A percentile compares a stretch with the other conserved stretches of the same genome.
phyloP scores from a whole-genome alignment of 2,113 vertebrate genomes.

The Dunckerocampus dactyliophorus region DNA sequence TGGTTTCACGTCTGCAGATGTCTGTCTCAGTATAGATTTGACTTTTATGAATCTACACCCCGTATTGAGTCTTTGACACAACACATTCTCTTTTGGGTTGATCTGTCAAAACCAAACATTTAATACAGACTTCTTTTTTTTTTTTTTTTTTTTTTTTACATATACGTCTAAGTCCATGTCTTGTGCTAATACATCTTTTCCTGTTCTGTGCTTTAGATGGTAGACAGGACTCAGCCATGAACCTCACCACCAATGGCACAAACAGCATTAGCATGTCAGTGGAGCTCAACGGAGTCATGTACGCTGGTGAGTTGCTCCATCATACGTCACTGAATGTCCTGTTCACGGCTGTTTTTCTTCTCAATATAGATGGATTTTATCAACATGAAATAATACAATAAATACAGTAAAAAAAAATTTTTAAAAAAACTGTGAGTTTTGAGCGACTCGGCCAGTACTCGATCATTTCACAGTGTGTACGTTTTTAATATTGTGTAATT shows the following conservation, averaged over 20 bases:
- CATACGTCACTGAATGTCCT: conserved; percentile 6
- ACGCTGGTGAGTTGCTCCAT: conserved; percentile 77
- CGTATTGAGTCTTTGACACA: neutral
- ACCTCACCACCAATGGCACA: conserved; percentile 76
- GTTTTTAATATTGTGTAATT: no score
- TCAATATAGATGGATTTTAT: neutral
- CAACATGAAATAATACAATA: neutral
- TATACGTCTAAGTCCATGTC: neutral
- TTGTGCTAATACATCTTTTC: neutral
- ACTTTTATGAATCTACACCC: conserved; percentile 4
- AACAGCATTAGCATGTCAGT: conserved; percentile 96
- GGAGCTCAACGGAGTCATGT: conserved; percentile 91
- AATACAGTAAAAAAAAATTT: no score
- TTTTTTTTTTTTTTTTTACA: neutral
- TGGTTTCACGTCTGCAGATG: conserved; percentile 21
- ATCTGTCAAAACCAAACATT: neutral
- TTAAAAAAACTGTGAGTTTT: no score
- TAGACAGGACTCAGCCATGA: conserved; percentile 78
- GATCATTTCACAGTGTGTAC: no score
- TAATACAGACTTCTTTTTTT: neutral
- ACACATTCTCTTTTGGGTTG: neutral
- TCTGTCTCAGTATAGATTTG: conserved; percentile 38
- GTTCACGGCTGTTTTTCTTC: neutral
- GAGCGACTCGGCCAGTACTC: no score
- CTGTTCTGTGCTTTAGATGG: conserved; percentile 62